A percentile compares a stretch with the other conserved stretches of the same genome.
phyloP scores from a whole-genome alignment of 1,140 invertebrate genomes.

The Trachelipus rathkii region DNA sequence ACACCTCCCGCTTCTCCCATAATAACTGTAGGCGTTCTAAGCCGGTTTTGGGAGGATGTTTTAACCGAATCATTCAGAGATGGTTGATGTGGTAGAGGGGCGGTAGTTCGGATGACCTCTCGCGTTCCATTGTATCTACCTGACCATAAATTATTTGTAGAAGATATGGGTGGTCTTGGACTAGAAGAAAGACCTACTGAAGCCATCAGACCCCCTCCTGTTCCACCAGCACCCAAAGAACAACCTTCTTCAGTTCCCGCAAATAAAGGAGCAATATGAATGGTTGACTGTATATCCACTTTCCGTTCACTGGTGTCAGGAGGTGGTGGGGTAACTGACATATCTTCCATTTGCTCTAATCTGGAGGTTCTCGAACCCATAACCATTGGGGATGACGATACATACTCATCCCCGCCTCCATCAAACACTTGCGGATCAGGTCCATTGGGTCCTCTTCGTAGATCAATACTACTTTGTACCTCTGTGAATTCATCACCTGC shows the following conservation, averaged over 20 bases:
- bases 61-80: slow-evolving; percentile 27
- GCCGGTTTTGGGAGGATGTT: slow-evolving; percentile 33
- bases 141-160: slow-evolving; percentile 1
- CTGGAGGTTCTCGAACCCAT: slow-evolving; percentile 17
- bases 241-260: not conserved
- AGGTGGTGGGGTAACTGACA: slow-evolving; percentile 39
- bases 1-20: slow-evolving; percentile 84
- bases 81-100: not conserved
- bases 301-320: slow-evolving; percentile 35
- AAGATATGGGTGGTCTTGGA: not conserved
- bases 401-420: slow-evolving; percentile 38
- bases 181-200: not conserved
- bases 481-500: slow-evolving; percentile 39
- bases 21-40: slow-evolving; percentile 47
- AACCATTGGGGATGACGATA: slow-evolving; percentile 33
- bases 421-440: slow-evolving; percentile 40
- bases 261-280: slow-evolving; percentile 20
- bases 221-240: slow-evolving; percentile 1
- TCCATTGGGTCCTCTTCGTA: slow-evolving; percentile 30
- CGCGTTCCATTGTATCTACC: not conserved
- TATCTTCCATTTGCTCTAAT: slow-evolving; percentile 27
- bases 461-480: slow-evolving; percentile 33
- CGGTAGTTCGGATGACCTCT: slow-evolving; percentile 20
- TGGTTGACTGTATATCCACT: slow-evolving; percentile 30
- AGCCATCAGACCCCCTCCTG: not conserved